Base-by-base conservation (phyloP, 92 coral and sea anemone species). In the Paragorgia papillata region DNA sequence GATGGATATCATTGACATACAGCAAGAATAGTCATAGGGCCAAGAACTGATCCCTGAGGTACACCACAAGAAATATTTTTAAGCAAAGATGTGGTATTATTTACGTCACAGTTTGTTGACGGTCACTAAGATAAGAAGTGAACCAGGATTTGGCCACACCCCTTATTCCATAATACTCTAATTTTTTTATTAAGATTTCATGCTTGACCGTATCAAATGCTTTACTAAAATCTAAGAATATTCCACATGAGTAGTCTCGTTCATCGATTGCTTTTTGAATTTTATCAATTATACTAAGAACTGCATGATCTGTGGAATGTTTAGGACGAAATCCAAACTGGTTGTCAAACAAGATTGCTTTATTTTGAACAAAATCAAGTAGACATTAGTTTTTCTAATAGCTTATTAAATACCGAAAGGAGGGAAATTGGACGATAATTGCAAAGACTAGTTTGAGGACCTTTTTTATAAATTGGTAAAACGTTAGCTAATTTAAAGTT, bases 31-130 rank as follows among this genome's bases (percentile, higher is more conserved):
- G 12, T 30, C n/a, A 57, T 21, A 2, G 62, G 25, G 10, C 62
- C 62, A 57, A 57, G 62, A 57, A 57, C 62, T 21, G 62, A 57
- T 57, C 62, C 62, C 30, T 57, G 24, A 3, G 62, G 62, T 57
- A 57, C 62, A 14, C 29, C 62, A 57, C 62, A 57, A 30, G 62
- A 24, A 21, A 57, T 57, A 57, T 57, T 57, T 19, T 57, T 57
- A 37, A 10, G 2, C 31, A 6, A 12, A 8, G 62, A 57, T 14
- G 31, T 57, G 10, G 12, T 57, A 22, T 57, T 57, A 57, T 57
- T 57, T 21, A 57, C 22, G 62, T 24, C 12, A 57, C 25, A 18
- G 62, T 19, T 57, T 57, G 62, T 19, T 30, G 13, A 19, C 62
- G 62, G 25, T 19, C 62, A 8, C 31, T 57, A 10, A 57, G 30